Evolutionary conservation across 2,797 vertebrate genomes (phyloP).

Genomic region (Scolopax bukidnonensis): DNA sequence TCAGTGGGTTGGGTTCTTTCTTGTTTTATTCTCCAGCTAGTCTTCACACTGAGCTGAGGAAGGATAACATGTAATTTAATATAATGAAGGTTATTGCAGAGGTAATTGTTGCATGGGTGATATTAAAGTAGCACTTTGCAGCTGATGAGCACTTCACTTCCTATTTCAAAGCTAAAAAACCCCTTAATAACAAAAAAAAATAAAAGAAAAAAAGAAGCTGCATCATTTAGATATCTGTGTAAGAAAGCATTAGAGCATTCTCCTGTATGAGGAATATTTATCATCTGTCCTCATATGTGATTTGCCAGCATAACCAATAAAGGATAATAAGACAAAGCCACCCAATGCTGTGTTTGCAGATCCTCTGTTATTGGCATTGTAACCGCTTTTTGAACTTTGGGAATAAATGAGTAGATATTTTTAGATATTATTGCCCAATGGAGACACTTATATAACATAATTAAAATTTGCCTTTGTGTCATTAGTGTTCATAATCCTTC

Average conservation of each 20-base stretch:
- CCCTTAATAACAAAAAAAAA: not conserved
- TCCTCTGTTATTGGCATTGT: not conserved
- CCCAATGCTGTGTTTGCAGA: not conserved
- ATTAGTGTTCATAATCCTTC: not conserved
- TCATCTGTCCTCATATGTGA: not conserved
- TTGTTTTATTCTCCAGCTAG: not conserved
- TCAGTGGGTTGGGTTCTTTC: not conserved
- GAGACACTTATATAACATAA: not conserved
- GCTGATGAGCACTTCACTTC: slow-evolving; percentile 35
- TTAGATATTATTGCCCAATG: not conserved
- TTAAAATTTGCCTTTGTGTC: not conserved
- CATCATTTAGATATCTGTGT: not conserved
- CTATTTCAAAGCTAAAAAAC: slow-evolving; percentile 30
- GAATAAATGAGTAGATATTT: not conserved
- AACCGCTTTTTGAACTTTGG: not conserved
- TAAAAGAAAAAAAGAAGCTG: not conserved
- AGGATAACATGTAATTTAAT: slow-evolving; percentile 35
- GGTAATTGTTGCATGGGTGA: slow-evolving; percentile 43
- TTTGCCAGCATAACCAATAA: not conserved
- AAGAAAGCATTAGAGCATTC: slow-evolving; percentile 6
- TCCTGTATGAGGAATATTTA: not conserved
- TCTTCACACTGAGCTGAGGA: slow-evolving; percentile 23
- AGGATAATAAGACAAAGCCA: slow-evolving; percentile 9
- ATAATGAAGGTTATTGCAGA: slow-evolving; percentile 41
- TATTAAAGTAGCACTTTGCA: slow-evolving; percentile 38